Percentiles rank a stretch among this genome's conserved stretches.
These are phyloP conservation scores for Gymnodraco acuticeps DNA, from an alignment of 2,797 vertebrate species.

Conservation along the genomic window DNA sequence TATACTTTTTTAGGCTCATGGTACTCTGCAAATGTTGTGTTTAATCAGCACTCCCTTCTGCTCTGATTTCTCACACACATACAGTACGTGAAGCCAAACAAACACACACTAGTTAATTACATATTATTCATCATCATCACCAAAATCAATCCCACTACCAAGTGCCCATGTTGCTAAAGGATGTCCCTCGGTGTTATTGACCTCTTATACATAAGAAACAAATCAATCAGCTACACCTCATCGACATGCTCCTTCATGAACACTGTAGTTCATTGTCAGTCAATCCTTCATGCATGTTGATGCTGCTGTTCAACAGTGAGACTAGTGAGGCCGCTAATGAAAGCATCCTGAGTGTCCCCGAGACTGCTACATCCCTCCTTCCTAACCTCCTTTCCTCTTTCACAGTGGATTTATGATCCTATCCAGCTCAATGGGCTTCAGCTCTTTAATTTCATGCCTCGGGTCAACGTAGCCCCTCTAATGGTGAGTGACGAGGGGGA, in stretches of 20 bases:
- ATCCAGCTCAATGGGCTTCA: slow-evolving; percentile 68
- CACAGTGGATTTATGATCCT: slow-evolving; percentile 73
- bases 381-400: slow-evolving; percentile 38
- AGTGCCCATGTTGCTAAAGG: neutral
- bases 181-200: neutral
- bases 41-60: slow-evolving; percentile 59
- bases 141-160: neutral
- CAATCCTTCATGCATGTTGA: slow-evolving; percentile 14
- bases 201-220: neutral
- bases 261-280: neutral
- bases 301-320: slow-evolving; percentile 45
- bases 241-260: neutral
- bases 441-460: slow-evolving; percentile 74
- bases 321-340: slow-evolving; percentile 68
- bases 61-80: slow-evolving; percentile 42
- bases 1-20: slow-evolving; percentile 26
- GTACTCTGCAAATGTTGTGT: slow-evolving; percentile 56
- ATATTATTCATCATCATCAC: neutral
- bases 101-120: slow-evolving; percentile 1
- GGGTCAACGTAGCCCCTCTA: slow-evolving; percentile 67
- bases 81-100: slow-evolving; percentile 12
- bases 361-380: slow-evolving; percentile 59
- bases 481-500: slow-evolving; percentile 53
- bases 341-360: slow-evolving; percentile 71
- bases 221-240: neutral